Evolutionary conservation across 2,888 invertebrate genomes (phyloP).

Genomic region (Lasiommata megera): DNA sequence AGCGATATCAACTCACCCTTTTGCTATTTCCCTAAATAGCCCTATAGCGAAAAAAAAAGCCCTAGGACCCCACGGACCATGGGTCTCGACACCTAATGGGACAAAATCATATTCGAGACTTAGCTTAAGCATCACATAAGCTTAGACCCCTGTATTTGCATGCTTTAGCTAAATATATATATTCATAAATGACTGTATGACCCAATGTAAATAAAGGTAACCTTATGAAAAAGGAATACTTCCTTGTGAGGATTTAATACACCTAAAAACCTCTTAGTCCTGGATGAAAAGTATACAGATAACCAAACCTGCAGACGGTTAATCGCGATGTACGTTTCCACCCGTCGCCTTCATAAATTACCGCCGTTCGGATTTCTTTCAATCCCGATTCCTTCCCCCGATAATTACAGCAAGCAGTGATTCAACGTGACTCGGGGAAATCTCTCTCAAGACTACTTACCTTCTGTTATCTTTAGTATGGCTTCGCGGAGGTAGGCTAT

Average conservation of each 20-base stretch:
- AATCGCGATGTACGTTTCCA: slow-evolving; percentile 32
- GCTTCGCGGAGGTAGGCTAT: slow-evolving; percentile 13
- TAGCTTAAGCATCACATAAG: no score
- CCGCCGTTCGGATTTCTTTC: slow-evolving; percentile 17
- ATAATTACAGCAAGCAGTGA: slow-evolving; percentile 38
- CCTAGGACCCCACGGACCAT: no score
- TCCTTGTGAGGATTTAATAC: background rate
- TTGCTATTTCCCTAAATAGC: no score
- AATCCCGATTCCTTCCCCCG: slow-evolving; percentile 34
- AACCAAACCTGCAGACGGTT: slow-evolving; percentile 17
- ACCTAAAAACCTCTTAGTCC: background rate
- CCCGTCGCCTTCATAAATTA: slow-evolving; percentile 31
- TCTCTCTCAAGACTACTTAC: slow-evolving; percentile 20
- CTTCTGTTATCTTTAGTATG: slow-evolving; percentile 18
- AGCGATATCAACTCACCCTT: no score
- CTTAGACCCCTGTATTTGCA: no score
- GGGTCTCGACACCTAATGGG: no score
- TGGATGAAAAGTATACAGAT: background rate
- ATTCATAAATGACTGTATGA: no score
- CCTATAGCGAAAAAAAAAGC: no score
- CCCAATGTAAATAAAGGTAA: no score
- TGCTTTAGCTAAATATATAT: no score
- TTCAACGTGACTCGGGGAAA: slow-evolving; percentile 29
- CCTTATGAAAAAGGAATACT: no score
- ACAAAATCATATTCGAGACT: no score